phyloP scores from a whole-genome alignment of 2,888 invertebrate genomes.

The Caenorhabditis uteleia region DNA sequence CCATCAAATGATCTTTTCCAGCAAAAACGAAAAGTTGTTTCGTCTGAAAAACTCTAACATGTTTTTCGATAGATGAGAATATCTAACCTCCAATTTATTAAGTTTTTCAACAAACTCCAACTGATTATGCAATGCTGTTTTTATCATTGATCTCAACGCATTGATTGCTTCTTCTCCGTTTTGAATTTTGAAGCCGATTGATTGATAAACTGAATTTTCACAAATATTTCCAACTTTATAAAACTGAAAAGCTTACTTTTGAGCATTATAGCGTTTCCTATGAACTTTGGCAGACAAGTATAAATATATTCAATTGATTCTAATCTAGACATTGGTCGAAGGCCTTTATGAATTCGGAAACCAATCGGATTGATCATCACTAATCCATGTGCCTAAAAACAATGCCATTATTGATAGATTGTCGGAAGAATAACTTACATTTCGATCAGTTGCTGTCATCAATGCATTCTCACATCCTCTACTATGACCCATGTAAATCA shows the following conservation, averaged over 20 bases:
- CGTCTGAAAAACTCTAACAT: slow-evolving; percentile 10
- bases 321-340: slow-evolving; percentile 38
- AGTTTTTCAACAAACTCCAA: slow-evolving; percentile 18
- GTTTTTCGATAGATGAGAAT: not conserved
- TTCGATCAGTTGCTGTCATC: slow-evolving; percentile 20
- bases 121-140: slow-evolving; percentile 10
- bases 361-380: slow-evolving; percentile 48
- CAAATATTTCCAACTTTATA: not conserved
- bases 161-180: slow-evolving; percentile 33
- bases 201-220: slow-evolving; percentile 34
- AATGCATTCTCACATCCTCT: slow-evolving; percentile 51
- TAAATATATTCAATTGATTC: slow-evolving; percentile 14
- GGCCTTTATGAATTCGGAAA: slow-evolving; percentile 41
- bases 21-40: slow-evolving; percentile 33
- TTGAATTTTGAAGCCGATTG: slow-evolving; percentile 31
- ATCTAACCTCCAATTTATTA: slow-evolving; percentile 11
- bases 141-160: slow-evolving; percentile 36
- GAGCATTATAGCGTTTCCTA: slow-evolving; percentile 21
- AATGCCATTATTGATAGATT: no score
- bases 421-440: no score
- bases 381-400: slow-evolving; percentile 32
- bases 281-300: slow-evolving; percentile 7
- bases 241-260: slow-evolving; percentile 16
- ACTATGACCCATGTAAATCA: slow-evolving; percentile 43
- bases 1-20: slow-evolving; percentile 39